Evolutionary conservation across 2,113 vertebrate genomes (phyloP).

Genomic region (Ammodytes dubius): DNA sequence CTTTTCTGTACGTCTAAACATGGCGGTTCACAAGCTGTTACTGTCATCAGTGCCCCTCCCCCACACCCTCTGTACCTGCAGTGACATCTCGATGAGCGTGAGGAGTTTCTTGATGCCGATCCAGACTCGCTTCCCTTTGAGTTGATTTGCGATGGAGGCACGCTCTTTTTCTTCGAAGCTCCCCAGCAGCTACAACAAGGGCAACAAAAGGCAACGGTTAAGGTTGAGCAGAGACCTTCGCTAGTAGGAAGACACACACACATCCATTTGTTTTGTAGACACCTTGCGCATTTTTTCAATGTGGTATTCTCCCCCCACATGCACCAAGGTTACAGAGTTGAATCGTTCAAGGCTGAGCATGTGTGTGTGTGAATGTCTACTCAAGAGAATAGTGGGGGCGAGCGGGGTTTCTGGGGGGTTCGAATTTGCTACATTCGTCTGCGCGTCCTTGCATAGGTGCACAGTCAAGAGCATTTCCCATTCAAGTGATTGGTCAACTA

Average conservation of each 20-base stretch:
- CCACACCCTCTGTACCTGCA: constrained; percentile 87
- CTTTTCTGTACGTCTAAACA: too few species aligned
- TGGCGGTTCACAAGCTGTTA: background rate
- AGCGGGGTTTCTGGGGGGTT: background rate
- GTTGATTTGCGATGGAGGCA: constrained; percentile 90
- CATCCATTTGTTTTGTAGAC: too few species aligned
- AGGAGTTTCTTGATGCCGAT: constrained; percentile 99
- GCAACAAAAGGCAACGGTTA: too few species aligned
- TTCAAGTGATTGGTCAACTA: background rate
- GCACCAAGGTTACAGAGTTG: background rate
- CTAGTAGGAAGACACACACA: too few species aligned
- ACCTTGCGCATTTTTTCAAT: background rate
- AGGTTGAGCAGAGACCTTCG: too few species aligned
- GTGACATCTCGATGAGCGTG: constrained; percentile 98
- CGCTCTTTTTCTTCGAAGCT: constrained; percentile 96
- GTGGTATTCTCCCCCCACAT: background rate
- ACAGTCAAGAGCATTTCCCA: background rate
- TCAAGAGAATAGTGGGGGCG: background rate
- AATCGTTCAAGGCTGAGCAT: background rate
- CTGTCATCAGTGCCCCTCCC: too few species aligned
- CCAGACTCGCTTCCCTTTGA: constrained; percentile 94
- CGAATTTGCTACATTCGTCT: background rate
- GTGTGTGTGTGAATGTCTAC: background rate
- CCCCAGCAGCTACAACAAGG: constrained; percentile 89
- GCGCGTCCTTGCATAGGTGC: background rate